phyloP scores from a whole-genome alignment of 2,888 invertebrate genomes.

The Ethmia dodecea region DNA sequence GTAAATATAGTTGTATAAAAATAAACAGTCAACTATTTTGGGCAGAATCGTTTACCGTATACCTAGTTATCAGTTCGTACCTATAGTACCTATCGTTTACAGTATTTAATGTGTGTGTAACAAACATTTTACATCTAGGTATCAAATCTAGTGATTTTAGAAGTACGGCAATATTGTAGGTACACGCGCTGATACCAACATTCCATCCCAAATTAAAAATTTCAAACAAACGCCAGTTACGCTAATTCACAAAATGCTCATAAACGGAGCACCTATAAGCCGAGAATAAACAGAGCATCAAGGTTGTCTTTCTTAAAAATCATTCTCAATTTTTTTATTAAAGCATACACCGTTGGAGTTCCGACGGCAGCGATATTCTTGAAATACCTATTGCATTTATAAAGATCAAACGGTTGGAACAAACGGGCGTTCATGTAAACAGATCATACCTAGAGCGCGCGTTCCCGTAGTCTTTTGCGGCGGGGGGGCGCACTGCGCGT shows the following conservation, averaged over 20 bases:
- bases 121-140: too few species aligned
- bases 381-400: slow-evolving; percentile 76
- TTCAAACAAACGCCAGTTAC: slow-evolving; percentile 59
- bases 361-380: slow-evolving; percentile 63
- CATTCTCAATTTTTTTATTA: slow-evolving; percentile 64
- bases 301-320: slow-evolving; percentile 72
- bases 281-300: slow-evolving; percentile 62
- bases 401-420: slow-evolving; percentile 73
- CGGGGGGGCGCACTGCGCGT: slow-evolving; percentile 15
- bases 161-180: too few species aligned
- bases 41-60: too few species aligned
- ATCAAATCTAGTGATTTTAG: too few species aligned
- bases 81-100: too few species aligned
- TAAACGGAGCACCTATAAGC: slow-evolving; percentile 56
- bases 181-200: too few species aligned
- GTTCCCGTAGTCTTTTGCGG: slow-evolving; percentile 20
- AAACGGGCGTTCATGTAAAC: slow-evolving; percentile 71
- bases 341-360: slow-evolving; percentile 49
- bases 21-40: too few species aligned
- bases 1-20: too few species aligned
- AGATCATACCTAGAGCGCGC: slow-evolving; percentile 45
- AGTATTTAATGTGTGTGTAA: too few species aligned
- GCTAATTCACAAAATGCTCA: slow-evolving; percentile 56
- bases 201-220: slow-evolving; percentile 34
- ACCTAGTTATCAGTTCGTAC: too few species aligned